Percentiles rank a stretch among this genome's conserved stretches.
Evolutionary conservation across 2,797 vertebrate genomes (phyloP).

Genomic region (Geotria australis): DNA sequence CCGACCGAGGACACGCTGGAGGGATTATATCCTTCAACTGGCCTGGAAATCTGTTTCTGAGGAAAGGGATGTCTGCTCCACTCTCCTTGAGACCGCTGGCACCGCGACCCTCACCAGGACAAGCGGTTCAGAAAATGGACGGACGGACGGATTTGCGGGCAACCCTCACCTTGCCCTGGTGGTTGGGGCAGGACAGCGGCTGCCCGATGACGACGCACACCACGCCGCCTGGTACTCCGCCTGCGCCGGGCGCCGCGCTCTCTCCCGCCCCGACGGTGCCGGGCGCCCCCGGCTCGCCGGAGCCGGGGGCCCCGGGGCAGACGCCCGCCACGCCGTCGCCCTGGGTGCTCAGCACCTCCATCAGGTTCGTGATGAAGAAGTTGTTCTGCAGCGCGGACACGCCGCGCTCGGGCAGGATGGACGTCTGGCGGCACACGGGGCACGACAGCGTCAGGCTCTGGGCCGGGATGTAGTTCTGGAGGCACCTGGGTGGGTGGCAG

Average conservation of each 20-base stretch:
- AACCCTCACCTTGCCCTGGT: constrained; percentile 65
- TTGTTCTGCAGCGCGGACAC: constrained; percentile 74
- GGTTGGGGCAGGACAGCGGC: constrained; percentile 67
- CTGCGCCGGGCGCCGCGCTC: constrained; percentile 7
- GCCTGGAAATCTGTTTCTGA: no score
- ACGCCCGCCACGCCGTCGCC: constrained; percentile 9
- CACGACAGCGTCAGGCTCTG: constrained; percentile 81
- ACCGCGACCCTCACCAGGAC: no score
- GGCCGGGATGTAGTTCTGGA: constrained; percentile 82
- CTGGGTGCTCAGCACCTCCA: constrained; percentile 49
- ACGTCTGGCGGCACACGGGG: constrained; percentile 75
- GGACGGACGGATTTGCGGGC: no score
- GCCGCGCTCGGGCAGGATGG: constrained; percentile 65
- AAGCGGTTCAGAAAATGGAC: no score
- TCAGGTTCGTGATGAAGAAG: constrained; percentile 83
- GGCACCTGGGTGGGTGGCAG: constrained; percentile 28
- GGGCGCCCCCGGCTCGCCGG: constrained; percentile 20
- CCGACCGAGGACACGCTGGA: no score
- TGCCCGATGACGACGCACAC: constrained; percentile 35
- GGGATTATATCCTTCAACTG: no score
- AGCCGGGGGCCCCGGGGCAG: not conserved
- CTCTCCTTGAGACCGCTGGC: no score
- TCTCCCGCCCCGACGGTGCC: constrained; percentile 24
- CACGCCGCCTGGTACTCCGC: constrained; percentile 34
- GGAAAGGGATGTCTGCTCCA: no score